Conservation (phyloP, 2,888 invertebrate species). For the Drosophila peninsularis region DNA sequence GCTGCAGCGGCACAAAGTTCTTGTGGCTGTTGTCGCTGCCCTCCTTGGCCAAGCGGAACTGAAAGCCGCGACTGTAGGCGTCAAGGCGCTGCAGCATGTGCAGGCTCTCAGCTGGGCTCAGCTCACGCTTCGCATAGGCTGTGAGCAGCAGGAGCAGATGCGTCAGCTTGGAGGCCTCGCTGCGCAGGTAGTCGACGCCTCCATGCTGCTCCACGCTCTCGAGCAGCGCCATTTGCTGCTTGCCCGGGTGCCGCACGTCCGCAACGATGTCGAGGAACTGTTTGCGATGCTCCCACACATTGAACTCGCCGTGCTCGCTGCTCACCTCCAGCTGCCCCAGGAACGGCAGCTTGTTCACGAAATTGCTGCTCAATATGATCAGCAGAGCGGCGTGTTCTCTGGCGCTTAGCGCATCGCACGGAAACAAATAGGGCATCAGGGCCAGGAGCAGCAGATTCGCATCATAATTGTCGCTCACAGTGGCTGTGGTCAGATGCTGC, state of each 20-base stretch:
- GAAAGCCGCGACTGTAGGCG: constrained; percentile 53
- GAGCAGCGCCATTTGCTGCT: constrained; percentile 65
- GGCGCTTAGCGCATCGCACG: constrained; percentile 42
- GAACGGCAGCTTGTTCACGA: constrained; percentile 64
- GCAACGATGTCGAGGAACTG: constrained; percentile 75
- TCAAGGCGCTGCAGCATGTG: constrained; percentile 65
- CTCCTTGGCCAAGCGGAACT: constrained; percentile 40
- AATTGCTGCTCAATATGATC: constrained; percentile 67
- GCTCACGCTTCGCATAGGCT: constrained; percentile 66
- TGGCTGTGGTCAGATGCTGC: constrained; percentile 85
- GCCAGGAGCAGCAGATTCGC: constrained; percentile 75
- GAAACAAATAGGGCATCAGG: constrained; percentile 79
- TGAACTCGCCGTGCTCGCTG: constrained; percentile 33
- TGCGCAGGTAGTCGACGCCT: constrained; percentile 28
- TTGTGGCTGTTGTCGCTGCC: constrained; percentile 82
- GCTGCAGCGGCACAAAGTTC: constrained; percentile 86
- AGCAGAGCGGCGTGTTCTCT: constrained; percentile 55
- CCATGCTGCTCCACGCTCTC: constrained; percentile 71
- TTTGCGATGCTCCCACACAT: constrained; percentile 64
- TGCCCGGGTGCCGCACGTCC: constrained; percentile 26
- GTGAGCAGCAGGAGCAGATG: constrained; percentile 76
- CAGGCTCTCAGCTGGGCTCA: constrained; percentile 52
- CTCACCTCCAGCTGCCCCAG: constrained; percentile 51
- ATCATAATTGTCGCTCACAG: constrained; percentile 84
- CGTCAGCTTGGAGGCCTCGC: constrained; percentile 64